A percentile compares a stretch with the other conserved stretches of the same genome.
Evolutionary conservation across 2,797 vertebrate genomes (phyloP).

Genomic region (Zalophus californianus): DNA sequence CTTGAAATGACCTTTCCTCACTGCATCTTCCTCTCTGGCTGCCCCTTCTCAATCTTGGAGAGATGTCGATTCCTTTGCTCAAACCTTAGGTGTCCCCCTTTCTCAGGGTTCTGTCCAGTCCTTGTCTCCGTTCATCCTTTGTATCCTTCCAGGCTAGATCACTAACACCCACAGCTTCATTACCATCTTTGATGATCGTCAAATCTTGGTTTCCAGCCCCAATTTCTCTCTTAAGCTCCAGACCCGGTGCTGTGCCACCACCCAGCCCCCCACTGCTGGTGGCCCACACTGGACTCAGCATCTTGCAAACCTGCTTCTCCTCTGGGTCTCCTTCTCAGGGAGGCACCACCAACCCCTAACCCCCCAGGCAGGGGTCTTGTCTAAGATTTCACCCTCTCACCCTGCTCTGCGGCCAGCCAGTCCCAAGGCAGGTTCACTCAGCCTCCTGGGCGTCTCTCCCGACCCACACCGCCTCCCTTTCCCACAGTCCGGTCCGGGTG

Average conservation of each 20-base stretch:
- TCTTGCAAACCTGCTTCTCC: not conserved
- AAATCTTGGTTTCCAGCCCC: conserved; percentile 11
- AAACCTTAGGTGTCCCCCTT: not conserved
- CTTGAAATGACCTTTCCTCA: not conserved
- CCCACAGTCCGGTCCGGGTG: not conserved
- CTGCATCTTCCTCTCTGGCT: not conserved
- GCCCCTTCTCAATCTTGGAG: not conserved
- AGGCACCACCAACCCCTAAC: too few species aligned
- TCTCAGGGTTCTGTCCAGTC: not conserved
- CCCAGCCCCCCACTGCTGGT: not conserved
- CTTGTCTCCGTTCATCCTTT: not conserved
- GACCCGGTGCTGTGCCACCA: not conserved
- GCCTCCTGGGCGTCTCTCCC: not conserved
- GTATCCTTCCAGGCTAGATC: not conserved
- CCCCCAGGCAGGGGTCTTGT: not conserved
- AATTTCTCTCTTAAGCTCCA: not conserved
- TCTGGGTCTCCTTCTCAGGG: not conserved
- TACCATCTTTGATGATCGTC: conserved; percentile 11
- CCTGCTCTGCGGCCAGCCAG: not conserved
- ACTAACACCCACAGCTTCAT: conserved; percentile 27
- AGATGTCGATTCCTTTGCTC: not conserved
- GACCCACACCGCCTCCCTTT: not conserved
- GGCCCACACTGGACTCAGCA: not conserved
- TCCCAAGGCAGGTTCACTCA: not conserved
- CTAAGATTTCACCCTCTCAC: not conserved